A percentile compares a stretch with the other conserved stretches of the same genome.
These are phyloP conservation scores for Acanthosepion pharaonis DNA, from an alignment of 2,888 invertebrate species.

Conservation along the genomic window DNA sequence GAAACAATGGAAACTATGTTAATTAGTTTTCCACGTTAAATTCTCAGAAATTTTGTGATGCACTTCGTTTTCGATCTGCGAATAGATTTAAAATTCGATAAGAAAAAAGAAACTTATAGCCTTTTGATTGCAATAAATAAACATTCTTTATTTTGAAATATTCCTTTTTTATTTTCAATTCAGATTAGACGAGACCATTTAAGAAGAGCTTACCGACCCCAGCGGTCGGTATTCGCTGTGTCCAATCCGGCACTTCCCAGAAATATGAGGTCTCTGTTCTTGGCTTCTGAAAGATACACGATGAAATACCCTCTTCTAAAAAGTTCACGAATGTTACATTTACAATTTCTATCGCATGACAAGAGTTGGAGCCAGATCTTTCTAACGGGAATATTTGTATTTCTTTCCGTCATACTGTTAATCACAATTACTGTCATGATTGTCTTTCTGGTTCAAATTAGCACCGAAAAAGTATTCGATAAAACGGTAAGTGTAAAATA, in stretches of 20 bases:
- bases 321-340: neutral
- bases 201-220: neutral
- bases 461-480: neutral
- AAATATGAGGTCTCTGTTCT: neutral
- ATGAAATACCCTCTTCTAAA: slow-evolving; percentile 11
- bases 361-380: neutral
- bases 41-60: too few species aligned
- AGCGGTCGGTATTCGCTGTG: neutral
- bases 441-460: neutral
- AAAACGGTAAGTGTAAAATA: neutral
- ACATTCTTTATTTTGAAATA: neutral
- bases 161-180: neutral
- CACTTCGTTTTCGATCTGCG: too few species aligned
- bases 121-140: neutral
- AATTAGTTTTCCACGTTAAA: too few species aligned
- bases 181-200: neutral
- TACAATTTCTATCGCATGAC: neutral
- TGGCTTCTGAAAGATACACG: slow-evolving; percentile 35
- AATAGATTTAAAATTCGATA: too few species aligned
- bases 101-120: too few species aligned
- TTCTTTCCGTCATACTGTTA: neutral
- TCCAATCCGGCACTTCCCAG: neutral
- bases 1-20: too few species aligned
- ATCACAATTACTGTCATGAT: neutral
- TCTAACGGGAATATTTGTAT: neutral